A percentile compares a stretch with the other conserved stretches of the same genome.
These are phyloP conservation scores for Drosophila gunungcola DNA, from an alignment of 1,140 invertebrate species.

Conservation along the genomic window DNA sequence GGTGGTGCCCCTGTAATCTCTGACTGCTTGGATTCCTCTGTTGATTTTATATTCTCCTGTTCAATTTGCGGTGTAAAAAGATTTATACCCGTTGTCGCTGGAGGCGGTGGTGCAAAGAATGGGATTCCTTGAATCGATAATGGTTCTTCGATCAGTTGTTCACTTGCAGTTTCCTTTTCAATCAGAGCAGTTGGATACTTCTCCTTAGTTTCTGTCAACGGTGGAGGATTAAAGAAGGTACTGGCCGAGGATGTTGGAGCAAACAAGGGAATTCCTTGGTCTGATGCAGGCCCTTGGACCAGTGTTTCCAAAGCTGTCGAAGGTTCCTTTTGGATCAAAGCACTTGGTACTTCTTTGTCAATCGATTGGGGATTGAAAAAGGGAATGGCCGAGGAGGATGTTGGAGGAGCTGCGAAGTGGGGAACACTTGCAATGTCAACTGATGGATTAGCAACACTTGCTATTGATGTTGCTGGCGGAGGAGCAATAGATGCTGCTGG, in stretches of 20 bases:
- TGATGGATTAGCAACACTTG: not conserved
- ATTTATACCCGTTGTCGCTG: conserved; percentile 1
- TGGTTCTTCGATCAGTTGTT: not conserved
- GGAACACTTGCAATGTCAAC: conserved; percentile 10
- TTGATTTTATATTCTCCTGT: not conserved
- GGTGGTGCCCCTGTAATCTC: conserved; percentile 1
- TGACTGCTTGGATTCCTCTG: not conserved
- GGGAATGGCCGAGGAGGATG: not conserved
- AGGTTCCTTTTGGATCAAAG: not conserved
- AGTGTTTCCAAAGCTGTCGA: not conserved
- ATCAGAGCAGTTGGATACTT: not conserved
- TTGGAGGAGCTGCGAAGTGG: conserved; percentile 36
- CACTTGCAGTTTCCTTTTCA: not conserved
- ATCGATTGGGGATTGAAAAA: conserved; percentile 7
- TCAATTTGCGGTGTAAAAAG: conserved; percentile 11
- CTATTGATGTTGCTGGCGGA: not conserved
- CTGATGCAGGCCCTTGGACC: not conserved
- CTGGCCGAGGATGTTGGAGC: not conserved
- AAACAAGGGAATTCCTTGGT: not conserved
- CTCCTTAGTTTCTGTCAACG: not conserved
- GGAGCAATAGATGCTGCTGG: not conserved
- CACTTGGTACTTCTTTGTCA: not conserved
- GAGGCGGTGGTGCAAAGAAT: conserved; percentile 18
- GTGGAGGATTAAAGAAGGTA: conserved; percentile 18
- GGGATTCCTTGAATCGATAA: conserved; percentile 13